phyloP scores from a whole-genome alignment of 2,797 vertebrate genomes.

The Falco berigora region DNA sequence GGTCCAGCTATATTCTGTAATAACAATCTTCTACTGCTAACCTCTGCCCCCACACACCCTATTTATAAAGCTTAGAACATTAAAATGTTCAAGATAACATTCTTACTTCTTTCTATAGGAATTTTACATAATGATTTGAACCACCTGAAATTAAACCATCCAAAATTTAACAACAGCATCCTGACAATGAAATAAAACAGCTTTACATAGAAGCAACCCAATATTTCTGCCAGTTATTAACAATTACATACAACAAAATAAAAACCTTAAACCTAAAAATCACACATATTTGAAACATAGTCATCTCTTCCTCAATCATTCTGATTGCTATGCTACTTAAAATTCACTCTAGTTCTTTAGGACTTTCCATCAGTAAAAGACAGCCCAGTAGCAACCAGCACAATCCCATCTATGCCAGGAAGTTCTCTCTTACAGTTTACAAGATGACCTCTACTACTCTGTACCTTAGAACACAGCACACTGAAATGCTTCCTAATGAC shows the following conservation, averaged over 20 bases:
- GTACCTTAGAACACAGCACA: background rate
- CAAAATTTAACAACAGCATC: background rate
- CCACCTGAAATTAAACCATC: background rate
- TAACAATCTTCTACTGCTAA: background rate
- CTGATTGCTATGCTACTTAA: background rate
- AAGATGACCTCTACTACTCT: background rate
- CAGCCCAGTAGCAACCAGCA: background rate
- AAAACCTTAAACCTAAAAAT: background rate
- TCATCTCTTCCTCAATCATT: background rate
- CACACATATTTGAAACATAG: background rate
- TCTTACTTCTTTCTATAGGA: background rate
- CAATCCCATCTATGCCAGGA: background rate
- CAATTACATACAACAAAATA: background rate
- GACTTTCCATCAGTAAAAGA: background rate
- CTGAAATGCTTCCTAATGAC: background rate
- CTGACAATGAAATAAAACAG: background rate
- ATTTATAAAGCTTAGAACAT: background rate
- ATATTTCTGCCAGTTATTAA: background rate
- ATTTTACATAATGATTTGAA: background rate
- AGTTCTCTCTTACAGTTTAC: background rate
- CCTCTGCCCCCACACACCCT: fast-evolving
- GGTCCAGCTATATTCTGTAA: background rate
- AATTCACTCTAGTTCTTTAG: background rate
- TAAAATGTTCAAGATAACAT: background rate
- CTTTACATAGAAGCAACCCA: background rate